Conservation (phyloP, 2,888 invertebrate species). For the Eledona agricola region DNA sequence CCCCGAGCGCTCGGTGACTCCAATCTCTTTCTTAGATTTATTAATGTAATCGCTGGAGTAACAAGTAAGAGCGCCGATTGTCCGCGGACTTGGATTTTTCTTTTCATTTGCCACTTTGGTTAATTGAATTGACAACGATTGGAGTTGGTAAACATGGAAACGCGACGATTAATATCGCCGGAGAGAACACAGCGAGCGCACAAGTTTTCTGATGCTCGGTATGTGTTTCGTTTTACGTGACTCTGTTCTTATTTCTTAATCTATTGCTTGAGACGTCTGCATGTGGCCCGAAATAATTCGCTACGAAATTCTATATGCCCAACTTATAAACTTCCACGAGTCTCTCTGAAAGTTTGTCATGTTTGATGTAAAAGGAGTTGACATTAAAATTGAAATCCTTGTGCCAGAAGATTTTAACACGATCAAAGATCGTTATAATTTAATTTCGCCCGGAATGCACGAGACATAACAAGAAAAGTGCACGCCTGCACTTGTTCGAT, state of each 20-base stretch:
- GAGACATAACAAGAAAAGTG: constrained; percentile 34
- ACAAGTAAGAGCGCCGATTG: constrained; percentile 53
- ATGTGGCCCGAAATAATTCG: constrained; percentile 60
- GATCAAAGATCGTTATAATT: constrained; percentile 62
- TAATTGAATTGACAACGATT: constrained; percentile 14
- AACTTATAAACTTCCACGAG: constrained; percentile 59
- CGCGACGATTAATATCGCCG: constrained; percentile 44
- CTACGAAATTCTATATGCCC: constrained; percentile 61
- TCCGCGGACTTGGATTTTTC: constrained; percentile 14
- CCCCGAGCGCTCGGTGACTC: constrained; percentile 55
- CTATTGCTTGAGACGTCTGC: constrained; percentile 59
- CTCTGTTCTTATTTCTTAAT: constrained; percentile 58
- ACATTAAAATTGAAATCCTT: constrained; percentile 63
- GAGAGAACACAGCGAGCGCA: constrained; percentile 13
- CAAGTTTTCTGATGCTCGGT: constrained; percentile 27
- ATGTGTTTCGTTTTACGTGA: constrained; percentile 51
- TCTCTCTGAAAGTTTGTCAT: constrained; percentile 57
- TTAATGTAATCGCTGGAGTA: constrained; percentile 62
- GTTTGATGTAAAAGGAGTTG: constrained; percentile 64
- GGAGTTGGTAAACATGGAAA: constrained; percentile 39
- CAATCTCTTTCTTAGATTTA: constrained; percentile 62
- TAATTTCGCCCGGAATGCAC: constrained; percentile 53
- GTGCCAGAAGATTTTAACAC: constrained; percentile 59
- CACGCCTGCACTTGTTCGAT: constrained; percentile 7
- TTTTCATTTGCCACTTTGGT: constrained; percentile 11